Conservation (phyloP, 2,113 vertebrate species). For the Psephotus haematonotus region DNA sequence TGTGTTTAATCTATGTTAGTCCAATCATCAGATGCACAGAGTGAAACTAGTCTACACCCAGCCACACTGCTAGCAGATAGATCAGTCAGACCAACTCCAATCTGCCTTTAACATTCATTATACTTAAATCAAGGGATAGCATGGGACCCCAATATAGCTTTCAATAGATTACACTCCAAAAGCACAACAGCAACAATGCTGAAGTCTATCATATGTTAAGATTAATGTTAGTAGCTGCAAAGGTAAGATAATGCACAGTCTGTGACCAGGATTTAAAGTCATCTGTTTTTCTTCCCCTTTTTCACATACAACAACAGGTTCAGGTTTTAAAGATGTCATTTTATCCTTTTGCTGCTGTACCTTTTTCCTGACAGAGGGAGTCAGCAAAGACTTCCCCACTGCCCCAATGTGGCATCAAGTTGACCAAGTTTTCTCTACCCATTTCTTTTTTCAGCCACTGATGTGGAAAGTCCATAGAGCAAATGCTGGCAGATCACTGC, state of each 20-base stretch:
- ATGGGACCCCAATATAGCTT: no score
- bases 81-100: background rate
- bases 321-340: rapidly evolving
- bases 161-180: background rate
- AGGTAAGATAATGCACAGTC: background rate
- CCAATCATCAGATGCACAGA: background rate
- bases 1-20: background rate
- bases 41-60: background rate
- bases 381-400: background rate
- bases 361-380: background rate
- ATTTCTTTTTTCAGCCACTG: background rate
- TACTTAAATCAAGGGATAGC: background rate
- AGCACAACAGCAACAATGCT: background rate
- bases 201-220: background rate
- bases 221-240: background rate
- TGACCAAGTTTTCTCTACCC: background rate
- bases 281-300: background rate
- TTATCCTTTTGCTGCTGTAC: background rate
- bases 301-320: background rate
- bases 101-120: background rate
- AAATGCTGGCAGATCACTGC: background rate
- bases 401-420: background rate
- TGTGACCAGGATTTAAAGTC: background rate
- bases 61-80: background rate
- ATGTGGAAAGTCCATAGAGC: background rate